Conservation (phyloP, 2,113 vertebrate species). For the Pelecanoides urinatrix region DNA sequence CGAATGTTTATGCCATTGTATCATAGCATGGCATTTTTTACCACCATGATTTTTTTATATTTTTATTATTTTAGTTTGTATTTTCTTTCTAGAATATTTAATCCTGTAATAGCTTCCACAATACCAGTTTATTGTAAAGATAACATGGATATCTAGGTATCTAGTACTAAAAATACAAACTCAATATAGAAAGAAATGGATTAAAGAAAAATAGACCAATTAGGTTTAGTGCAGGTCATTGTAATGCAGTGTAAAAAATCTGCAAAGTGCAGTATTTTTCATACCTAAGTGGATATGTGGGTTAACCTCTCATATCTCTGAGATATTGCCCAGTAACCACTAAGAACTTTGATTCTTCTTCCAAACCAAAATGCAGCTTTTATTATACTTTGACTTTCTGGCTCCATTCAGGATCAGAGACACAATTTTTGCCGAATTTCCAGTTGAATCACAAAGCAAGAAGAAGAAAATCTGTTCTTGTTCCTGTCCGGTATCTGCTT, state of each 20-base stretch:
- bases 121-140: not conserved
- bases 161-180: not conserved
- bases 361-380: not conserved
- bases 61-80: not conserved
- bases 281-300: not conserved
- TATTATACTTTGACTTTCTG: not conserved
- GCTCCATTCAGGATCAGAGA: not conserved
- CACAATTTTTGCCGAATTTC: not conserved
- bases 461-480: not conserved
- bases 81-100: not conserved
- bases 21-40: not conserved
- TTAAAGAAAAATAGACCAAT: not conserved
- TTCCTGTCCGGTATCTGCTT: not conserved
- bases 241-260: not conserved
- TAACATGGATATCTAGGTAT: not conserved
- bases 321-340: not conserved
- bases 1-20: not conserved
- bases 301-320: not conserved
- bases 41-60: not conserved
- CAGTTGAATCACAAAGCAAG: not conserved
- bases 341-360: not conserved
- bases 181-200: not conserved
- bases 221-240: not conserved
- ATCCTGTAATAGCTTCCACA: not conserved
- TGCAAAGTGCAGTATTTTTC: not conserved